Conservation (phyloP, 2,113 vertebrate species). For the Megaptera novaeangliae region DNA sequence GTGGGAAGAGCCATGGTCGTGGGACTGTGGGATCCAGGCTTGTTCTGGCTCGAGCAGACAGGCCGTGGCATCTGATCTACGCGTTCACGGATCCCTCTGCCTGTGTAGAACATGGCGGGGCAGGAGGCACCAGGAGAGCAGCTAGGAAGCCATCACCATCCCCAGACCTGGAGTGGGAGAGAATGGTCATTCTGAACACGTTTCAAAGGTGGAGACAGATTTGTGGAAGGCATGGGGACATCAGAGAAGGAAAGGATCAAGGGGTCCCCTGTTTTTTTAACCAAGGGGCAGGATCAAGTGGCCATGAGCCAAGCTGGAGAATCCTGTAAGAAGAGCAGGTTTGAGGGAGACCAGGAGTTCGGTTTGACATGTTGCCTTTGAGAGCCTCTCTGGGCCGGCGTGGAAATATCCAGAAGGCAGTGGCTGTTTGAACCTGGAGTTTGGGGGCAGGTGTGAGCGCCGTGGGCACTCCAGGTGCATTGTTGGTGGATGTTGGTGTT, state of each 20-base stretch:
- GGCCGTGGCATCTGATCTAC: rapidly evolving
- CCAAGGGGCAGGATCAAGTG: too few species aligned
- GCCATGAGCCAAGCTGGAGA: background rate
- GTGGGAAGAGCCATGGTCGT: rapidly evolving
- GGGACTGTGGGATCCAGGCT: rapidly evolving
- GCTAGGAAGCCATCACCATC: rapidly evolving
- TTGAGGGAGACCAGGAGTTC: background rate
- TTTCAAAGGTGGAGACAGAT: too few species aligned
- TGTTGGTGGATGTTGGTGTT: background rate
- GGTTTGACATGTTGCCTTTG: rapidly evolving
- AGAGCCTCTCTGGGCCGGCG: background rate
- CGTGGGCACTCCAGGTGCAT: background rate
- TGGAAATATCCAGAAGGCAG: background rate
- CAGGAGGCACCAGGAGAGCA: background rate
- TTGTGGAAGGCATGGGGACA: background rate
- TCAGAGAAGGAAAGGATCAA: background rate
- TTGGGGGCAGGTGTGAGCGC: background rate
- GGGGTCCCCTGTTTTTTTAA: background rate
- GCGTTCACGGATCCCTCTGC: rapidly evolving
- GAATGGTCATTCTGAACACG: rapidly evolving
- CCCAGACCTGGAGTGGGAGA: background rate
- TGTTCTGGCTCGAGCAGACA: background rate
- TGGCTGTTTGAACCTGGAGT: background rate
- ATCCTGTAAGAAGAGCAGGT: background rate
- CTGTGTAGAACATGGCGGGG: background rate